Conservation (phyloP, 2,888 invertebrate species). For the Xanthia icteritia region DNA sequence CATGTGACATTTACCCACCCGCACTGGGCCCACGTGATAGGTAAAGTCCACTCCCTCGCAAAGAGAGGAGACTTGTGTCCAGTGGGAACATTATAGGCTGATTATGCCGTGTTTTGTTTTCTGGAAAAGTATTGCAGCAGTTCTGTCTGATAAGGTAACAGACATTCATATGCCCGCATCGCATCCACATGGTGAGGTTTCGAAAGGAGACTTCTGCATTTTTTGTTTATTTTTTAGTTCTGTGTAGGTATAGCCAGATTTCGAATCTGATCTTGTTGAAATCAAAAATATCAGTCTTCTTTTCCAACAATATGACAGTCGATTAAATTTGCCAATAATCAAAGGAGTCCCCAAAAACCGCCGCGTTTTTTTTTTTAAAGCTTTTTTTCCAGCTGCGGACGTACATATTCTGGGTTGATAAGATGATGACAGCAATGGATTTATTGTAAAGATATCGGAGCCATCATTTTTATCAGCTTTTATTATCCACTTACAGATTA, state of each 20-base stretch:
- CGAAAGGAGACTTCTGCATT: background rate
- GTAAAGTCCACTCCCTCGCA: too few species aligned
- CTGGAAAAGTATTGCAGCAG: background rate
- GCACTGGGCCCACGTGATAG: too few species aligned
- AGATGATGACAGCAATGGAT: background rate
- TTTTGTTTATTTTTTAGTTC: background rate
- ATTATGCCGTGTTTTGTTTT: background rate
- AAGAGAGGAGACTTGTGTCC: too few species aligned
- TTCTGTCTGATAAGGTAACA: background rate
- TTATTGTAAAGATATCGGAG: background rate
- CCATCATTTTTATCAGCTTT: background rate
- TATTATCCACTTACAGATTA: constrained; percentile 76
- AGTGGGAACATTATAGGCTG: too few species aligned
- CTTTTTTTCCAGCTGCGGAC: background rate
- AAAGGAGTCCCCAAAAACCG: too few species aligned
- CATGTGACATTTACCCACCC: too few species aligned
- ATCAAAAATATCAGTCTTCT: background rate
- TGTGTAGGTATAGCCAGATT: background rate
- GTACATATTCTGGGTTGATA: background rate
- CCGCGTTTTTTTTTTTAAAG: background rate
- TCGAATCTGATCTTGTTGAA: background rate
- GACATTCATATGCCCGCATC: background rate
- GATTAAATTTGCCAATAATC: background rate
- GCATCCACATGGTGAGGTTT: background rate
- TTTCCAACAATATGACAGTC: background rate